Evolutionary conservation across 2,113 vertebrate species (phyloP), one percentile per base, ranked within the genome.

Genomic region (Eubucco bourcierii): DNA sequence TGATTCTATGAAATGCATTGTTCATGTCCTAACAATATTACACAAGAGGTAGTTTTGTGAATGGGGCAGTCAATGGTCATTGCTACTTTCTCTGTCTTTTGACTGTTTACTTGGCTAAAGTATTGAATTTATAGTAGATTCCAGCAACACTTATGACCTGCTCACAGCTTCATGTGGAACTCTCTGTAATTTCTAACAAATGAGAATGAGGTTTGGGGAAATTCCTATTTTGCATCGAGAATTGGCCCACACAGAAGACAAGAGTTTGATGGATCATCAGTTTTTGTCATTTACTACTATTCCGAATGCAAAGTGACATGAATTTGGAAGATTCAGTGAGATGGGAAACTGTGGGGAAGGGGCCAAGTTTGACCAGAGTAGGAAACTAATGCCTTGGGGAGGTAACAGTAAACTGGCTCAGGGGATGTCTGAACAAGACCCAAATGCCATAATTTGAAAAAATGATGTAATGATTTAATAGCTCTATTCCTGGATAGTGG

Each of bases 281-380:
- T 90, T 92, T 84, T 7, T 82, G 64, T 82, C 56, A 29, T 83
- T 90, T 91, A 58, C 33, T 67, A 71, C 65, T 10, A 25, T 87
- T 93, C 23, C 72, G 93, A 91, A 96, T 73, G 18, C 23, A 71
- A 89, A 85, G 33, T 82, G 92, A 82, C 89, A 28, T 15, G 39
- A 20, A 61, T 74, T 92, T 96, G 94, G 91, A 94, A 95, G 56
- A 81, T 41, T 71, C 14, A 13, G 2, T 37, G 87, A 33, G 15
- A 52, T 18, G 20, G 1, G 0, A 34, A 93, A 56, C 37, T 34
- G 37, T 63, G 44, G 17, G 6, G 0, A 71, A 77, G 77, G 28
- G 46, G 9, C 11, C 0, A 1, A 70, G 12, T 72, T 70, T 80
- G 71, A 68, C 65, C 10, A 12, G 64, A 76, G 58, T 14, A 3